Percentiles rank a stretch among this genome's conserved stretches.
Evolutionary conservation across 2,113 vertebrate species (phyloP).

Genomic region (Orcinus orca): DNA sequence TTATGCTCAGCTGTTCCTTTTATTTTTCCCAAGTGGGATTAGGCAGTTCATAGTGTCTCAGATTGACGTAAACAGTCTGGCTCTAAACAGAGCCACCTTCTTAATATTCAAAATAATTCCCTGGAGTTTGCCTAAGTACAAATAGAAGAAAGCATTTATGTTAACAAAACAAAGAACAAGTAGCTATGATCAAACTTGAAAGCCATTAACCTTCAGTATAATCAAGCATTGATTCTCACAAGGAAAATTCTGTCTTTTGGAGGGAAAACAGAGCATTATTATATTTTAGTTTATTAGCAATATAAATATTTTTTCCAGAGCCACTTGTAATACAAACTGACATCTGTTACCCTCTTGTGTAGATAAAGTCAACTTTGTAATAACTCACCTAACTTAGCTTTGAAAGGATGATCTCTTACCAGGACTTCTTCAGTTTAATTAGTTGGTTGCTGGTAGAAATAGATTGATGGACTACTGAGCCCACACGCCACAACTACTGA

Average conservation of each 20-base stretch:
- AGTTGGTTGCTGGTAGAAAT: not conserved
- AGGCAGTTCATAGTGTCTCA: not conserved
- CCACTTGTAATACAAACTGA: not conserved
- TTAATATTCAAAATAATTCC: conserved; percentile 21
- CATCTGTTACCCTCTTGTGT: not conserved
- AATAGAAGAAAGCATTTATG: not conserved
- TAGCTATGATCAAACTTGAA: not conserved
- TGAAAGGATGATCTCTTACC: not conserved
- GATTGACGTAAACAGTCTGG: not conserved
- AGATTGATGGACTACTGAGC: not conserved
- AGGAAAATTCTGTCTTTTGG: not conserved
- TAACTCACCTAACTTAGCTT: not conserved
- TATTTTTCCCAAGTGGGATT: conserved; percentile 17
- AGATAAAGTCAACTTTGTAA: not conserved
- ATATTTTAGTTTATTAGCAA: not conserved
- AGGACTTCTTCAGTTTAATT: not conserved
- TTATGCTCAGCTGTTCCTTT: not conserved
- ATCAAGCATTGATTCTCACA: conserved; percentile 19
- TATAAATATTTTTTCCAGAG: not conserved
- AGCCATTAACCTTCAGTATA: not conserved
- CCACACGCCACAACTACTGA: too few species aligned
- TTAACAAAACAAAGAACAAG: conserved; percentile 28
- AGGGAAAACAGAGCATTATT: not conserved
- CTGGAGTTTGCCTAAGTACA: not conserved
- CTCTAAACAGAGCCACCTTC: not conserved